Percentiles rank a stretch among this genome's conserved stretches.
Evolutionary conservation across 1,140 invertebrate species (phyloP).

Genomic region (Microplitis demolitor): DNA sequence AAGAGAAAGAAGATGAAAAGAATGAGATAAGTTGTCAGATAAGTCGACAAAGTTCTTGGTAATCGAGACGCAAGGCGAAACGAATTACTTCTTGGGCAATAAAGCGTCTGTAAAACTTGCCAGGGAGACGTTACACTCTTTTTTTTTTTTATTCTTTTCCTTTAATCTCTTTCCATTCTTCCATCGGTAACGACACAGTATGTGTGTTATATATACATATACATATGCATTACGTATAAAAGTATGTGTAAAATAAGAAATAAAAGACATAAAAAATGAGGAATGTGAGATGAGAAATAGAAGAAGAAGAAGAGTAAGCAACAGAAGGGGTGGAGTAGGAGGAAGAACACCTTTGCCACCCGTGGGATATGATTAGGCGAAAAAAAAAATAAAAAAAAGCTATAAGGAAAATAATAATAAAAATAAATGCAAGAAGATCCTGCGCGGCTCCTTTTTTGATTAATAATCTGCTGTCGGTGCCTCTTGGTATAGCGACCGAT

Average conservation of each 20-base stretch:
- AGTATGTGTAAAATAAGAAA: neutral
- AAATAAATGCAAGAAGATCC: conserved; percentile 8
- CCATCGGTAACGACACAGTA: neutral
- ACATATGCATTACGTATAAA: neutral
- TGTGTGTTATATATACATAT: neutral
- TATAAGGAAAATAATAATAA: neutral
- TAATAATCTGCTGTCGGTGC: conserved; percentile 28
- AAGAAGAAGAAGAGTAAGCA: neutral
- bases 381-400: neutral
- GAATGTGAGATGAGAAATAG: conserved; percentile 24
- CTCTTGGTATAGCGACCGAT: neutral
- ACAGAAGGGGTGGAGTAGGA: no score
- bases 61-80: conserved; percentile 16
- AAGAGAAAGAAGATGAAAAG: neutral
- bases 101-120: conserved; percentile 15
- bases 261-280: neutral
- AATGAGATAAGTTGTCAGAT: conserved; percentile 14
- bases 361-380: conserved; percentile 15
- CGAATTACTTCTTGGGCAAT: conserved; percentile 18
- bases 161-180: conserved; percentile 11
- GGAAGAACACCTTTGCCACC: conserved; percentile 17
- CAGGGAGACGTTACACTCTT: neutral
- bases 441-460: conserved; percentile 28
- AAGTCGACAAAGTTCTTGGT: conserved; percentile 21
- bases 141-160: conserved; percentile 1